A percentile compares a stretch with the other conserved stretches of the same genome.
Evolutionary conservation across 2,797 vertebrate species (phyloP).

Genomic region (Ispidina picta): DNA sequence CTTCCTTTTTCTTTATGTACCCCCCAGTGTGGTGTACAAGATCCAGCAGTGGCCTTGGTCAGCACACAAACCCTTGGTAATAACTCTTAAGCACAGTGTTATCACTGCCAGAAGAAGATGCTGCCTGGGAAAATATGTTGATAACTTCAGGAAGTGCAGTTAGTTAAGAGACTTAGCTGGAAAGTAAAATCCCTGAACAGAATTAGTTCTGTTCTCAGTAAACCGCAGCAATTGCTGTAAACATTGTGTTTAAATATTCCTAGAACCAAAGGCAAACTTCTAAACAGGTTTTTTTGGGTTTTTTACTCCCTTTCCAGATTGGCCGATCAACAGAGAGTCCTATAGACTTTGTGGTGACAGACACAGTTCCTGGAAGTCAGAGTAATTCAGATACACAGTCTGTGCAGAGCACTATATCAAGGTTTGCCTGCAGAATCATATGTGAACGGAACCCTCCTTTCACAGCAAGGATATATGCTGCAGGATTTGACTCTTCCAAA

Average conservation of each 20-base stretch:
- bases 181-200: no score
- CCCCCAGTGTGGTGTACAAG: no score
- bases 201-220: no score
- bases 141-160: no score
- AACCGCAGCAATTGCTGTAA: neutral
- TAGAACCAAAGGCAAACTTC: neutral
- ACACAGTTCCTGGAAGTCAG: slow-evolving; percentile 95
- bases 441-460: slow-evolving; percentile 95
- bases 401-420: slow-evolving; percentile 97
- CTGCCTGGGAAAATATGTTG: no score
- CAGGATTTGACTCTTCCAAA: slow-evolving; percentile 98
- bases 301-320: slow-evolving; percentile 80
- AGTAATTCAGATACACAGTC: slow-evolving; percentile 94
- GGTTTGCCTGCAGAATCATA: slow-evolving; percentile 97
- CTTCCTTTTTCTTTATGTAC: no score
- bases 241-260: neutral
- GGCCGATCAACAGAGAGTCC: slow-evolving; percentile 97
- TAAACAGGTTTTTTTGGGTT: neutral
- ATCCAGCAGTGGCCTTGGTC: no score
- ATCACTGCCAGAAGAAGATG: no score
- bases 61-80: no score
- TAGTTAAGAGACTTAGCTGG: no score
- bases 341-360: slow-evolving; percentile 99
- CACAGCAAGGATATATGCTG: slow-evolving; percentile 95
- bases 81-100: no score